phyloP scores from a whole-genome alignment of 1,140 invertebrate species.

The Sipha flava region DNA sequence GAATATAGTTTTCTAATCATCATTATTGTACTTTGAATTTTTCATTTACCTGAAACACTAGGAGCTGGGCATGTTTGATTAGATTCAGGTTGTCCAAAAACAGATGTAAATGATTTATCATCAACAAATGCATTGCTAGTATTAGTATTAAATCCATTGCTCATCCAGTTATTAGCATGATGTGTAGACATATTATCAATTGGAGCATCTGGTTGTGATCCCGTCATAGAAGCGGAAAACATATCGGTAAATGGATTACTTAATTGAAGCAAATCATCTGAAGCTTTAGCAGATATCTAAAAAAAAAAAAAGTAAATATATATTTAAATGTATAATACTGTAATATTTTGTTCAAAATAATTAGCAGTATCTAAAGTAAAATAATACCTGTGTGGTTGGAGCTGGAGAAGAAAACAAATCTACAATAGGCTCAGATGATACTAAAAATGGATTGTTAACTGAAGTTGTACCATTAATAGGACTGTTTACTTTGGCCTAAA shows the following conservation, averaged over 20 bases:
- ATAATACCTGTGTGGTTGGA: conserved; percentile 37
- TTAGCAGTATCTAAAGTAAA: background rate
- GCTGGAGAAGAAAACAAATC: conserved; percentile 59
- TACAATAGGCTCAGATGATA: conserved; percentile 57
- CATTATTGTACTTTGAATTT: background rate
- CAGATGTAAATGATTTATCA: conserved; percentile 74
- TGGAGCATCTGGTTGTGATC: conserved; percentile 18
- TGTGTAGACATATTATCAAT: conserved; percentile 20
- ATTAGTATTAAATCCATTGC: conserved; percentile 52
- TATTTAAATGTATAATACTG: background rate
- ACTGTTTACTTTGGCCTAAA: conserved; percentile 68
- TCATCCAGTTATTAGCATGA: conserved; percentile 59
- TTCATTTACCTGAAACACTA: conserved; percentile 15
- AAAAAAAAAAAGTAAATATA: background rate
- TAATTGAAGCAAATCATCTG: conserved; percentile 80
- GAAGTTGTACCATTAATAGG: conserved; percentile 51
- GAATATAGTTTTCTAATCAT: background rate
- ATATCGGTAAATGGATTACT: conserved; percentile 86
- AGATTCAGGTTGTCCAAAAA: conserved; percentile 59
- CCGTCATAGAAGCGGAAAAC: conserved; percentile 47
- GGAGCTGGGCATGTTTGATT: background rate
- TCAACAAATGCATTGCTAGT: conserved; percentile 65
- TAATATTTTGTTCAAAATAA: background rate
- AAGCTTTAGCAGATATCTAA: conserved; percentile 54
- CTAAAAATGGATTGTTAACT: conserved; percentile 68